Percentiles rank a stretch among this genome's conserved stretches.
phyloP scores from a whole-genome alignment of 1,140 invertebrate species.

The Artemia franciscana region DNA sequence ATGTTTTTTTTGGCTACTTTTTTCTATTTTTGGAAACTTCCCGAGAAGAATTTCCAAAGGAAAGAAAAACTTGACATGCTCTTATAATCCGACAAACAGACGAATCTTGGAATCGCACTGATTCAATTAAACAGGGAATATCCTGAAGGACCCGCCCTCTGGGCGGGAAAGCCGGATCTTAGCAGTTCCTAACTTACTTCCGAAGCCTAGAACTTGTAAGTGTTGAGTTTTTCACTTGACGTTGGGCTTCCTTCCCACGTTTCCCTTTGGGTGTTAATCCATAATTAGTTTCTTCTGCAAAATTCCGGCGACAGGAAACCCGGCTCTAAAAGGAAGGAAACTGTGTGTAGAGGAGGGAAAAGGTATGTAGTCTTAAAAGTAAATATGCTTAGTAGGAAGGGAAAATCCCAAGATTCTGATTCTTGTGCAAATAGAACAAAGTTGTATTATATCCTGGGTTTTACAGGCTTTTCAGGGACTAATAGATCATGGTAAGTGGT shows the following conservation, averaged over 20 bases:
- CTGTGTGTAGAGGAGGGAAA: neutral
- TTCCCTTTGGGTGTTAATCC: neutral
- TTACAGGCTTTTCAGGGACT: no score
- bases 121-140: neutral
- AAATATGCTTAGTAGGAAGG: no score
- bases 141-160: neutral
- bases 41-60: no score
- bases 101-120: neutral
- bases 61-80: neutral
- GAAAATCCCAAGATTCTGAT: no score
- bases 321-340: neutral
- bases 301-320: neutral
- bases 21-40: no score
- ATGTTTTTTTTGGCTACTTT: no score
- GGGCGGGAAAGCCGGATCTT: neutral
- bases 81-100: neutral
- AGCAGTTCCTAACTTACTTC: neutral
- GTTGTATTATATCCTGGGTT: no score
- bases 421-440: no score
- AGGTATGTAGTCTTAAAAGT: no score
- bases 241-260: neutral
- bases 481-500: no score
- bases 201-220: neutral
- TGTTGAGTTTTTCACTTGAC: neutral
- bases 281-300: neutral